A percentile compares a stretch with the other conserved stretches of the same genome.
Evolutionary conservation across 2,113 vertebrate species (phyloP).

Genomic region (Nycticorax nycticorax): DNA sequence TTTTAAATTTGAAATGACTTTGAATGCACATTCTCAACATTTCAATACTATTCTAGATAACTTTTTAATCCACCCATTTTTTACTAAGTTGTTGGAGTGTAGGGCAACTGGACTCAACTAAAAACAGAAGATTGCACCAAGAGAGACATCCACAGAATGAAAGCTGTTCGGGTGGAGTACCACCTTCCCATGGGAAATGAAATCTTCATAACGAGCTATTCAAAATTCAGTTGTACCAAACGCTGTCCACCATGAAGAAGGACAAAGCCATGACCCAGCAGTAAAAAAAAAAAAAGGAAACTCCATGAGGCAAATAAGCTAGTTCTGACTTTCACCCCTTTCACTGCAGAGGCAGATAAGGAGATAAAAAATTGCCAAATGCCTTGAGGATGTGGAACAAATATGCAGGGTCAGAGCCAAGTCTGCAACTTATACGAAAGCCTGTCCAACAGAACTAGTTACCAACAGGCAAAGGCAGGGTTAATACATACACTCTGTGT

Average conservation of each 20-base stretch:
- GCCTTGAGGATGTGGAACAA: not conserved
- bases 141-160: not conserved
- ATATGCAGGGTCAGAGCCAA: not conserved
- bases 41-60: not conserved
- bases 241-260: not conserved
- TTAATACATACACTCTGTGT: not conserved
- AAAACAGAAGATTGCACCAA: not conserved
- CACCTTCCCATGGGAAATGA: not conserved
- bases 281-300: not conserved
- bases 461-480: not conserved
- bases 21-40: not conserved
- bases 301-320: not conserved
- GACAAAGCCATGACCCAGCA: not conserved
- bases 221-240: not conserved
- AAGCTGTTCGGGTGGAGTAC: not conserved
- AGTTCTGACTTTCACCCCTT: not conserved
- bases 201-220: not conserved
- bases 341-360: not conserved
- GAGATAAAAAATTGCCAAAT: not conserved
- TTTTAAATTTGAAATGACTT: not conserved
- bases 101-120: not conserved
- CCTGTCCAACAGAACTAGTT: not conserved
- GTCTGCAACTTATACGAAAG: not conserved
- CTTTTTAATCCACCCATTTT: not conserved
- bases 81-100: not conserved